These are phyloP conservation scores for Clupea harengus DNA, from an alignment of 2,113 vertebrate genomes.

Conservation along the genomic window DNA sequence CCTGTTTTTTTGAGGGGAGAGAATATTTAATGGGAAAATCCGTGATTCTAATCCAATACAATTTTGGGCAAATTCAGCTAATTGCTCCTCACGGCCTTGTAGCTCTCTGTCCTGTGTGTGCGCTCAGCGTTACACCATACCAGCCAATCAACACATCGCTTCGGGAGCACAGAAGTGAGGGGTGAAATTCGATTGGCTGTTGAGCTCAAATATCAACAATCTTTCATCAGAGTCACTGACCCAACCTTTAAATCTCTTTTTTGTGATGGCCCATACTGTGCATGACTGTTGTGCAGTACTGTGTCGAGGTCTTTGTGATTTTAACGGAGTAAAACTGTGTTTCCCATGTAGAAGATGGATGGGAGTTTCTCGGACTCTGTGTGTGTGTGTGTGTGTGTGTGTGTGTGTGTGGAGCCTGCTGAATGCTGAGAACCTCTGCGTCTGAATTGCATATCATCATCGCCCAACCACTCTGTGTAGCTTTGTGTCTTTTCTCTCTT, in stretches of 20 bases:
- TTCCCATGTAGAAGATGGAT: background rate
- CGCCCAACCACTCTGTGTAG: background rate
- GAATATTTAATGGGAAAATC: too few relatives aligned
- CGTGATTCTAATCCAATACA: too few relatives aligned
- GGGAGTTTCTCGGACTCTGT: background rate
- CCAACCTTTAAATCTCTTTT: too few relatives aligned
- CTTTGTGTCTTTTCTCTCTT: background rate
- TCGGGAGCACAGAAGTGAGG: too few relatives aligned
- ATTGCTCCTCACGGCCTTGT: too few relatives aligned
- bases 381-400: background rate
- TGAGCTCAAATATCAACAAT: too few relatives aligned
- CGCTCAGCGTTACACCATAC: background rate
- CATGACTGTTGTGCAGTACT: background rate
- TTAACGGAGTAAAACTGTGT: background rate
- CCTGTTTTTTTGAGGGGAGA: too few relatives aligned
- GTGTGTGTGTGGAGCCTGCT: background rate
- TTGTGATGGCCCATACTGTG: background rate
- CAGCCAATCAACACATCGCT: background rate
- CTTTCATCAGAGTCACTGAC: too few relatives aligned
- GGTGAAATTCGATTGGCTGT: too few relatives aligned
- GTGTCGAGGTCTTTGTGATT: background rate
- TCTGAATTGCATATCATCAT: slow-evolving; percentile 3
- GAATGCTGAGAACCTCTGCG: background rate
- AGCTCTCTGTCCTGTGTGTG: too few relatives aligned
- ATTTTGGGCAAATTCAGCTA: too few relatives aligned